These are phyloP conservation scores for Carduelis carduelis DNA, from an alignment of 2,797 vertebrate genomes.

Conservation along the genomic window DNA sequence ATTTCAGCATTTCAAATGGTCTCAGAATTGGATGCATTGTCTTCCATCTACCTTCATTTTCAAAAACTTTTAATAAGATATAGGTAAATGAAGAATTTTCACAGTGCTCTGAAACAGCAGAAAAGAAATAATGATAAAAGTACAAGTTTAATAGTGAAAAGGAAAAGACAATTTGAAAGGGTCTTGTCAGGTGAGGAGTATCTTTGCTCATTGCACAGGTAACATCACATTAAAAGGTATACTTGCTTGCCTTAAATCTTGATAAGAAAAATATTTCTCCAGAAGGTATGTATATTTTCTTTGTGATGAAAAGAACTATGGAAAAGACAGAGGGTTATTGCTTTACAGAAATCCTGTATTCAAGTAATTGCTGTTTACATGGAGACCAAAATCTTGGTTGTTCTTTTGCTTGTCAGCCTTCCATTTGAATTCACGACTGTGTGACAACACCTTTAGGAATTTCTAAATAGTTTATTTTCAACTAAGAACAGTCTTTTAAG, in stretches of 20 bases:
- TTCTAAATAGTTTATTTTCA: constrained; percentile 15
- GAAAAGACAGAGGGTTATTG: not conserved
- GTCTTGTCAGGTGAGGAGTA: not conserved
- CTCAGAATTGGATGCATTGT: not conserved
- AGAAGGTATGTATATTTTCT: not conserved
- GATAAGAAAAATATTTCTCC: constrained; percentile 30
- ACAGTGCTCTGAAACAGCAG: not conserved
- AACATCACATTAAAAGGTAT: not conserved
- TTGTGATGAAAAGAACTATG: not conserved
- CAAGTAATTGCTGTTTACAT: not conserved
- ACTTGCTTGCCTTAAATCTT: not conserved
- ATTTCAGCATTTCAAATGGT: not conserved
- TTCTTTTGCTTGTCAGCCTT: not conserved
- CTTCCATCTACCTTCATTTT: not conserved
- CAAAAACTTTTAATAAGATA: not conserved
- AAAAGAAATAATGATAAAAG: not conserved
- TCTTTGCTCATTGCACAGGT: not conserved
- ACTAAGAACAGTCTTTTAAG: not conserved
- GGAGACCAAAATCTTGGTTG: not conserved
- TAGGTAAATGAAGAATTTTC: not conserved
- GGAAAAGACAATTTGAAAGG: not conserved
- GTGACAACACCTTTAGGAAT: not conserved
- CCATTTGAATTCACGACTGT: not conserved
- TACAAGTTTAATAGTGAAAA: not conserved
- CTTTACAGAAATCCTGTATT: not conserved